phyloP scores from a whole-genome alignment of 1,140 invertebrate species.

The Aleiodes sp. region DNA sequence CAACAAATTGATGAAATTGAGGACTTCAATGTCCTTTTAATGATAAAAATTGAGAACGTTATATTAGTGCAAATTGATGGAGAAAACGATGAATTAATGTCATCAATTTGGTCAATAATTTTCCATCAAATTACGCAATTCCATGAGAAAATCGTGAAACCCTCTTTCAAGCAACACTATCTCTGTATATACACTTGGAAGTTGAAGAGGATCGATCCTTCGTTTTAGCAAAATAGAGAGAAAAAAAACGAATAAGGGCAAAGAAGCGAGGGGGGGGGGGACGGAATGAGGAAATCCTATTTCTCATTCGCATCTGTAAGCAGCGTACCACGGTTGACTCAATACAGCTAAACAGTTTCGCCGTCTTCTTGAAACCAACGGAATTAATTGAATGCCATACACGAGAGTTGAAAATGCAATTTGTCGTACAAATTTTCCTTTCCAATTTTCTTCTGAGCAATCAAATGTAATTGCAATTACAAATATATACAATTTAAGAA shows the following conservation, averaged over 20 bases:
- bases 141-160: background rate
- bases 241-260: too few relatives aligned
- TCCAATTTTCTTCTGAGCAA: background rate
- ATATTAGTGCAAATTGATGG: background rate
- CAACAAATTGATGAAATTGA: background rate
- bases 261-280: too few relatives aligned
- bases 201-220: conserved; percentile 18
- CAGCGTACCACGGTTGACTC: background rate
- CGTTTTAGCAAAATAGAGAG: background rate
- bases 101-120: conserved; percentile 9
- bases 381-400: conserved; percentile 7
- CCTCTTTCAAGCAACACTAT: background rate
- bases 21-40: too few relatives aligned
- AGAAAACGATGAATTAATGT: background rate
- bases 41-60: too few relatives aligned
- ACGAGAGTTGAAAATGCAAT: background rate
- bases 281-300: conserved; percentile 2
- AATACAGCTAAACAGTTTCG: background rate
- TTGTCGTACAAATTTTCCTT: background rate
- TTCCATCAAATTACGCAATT: conserved; percentile 9
- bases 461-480: too few relatives aligned
- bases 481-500: too few relatives aligned
- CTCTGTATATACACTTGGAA: background rate
- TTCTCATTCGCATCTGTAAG: background rate
- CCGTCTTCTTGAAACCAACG: background rate